Base-by-base conservation (phyloP, 2,888 invertebrate species). In the Epinotia demarniana region DNA sequence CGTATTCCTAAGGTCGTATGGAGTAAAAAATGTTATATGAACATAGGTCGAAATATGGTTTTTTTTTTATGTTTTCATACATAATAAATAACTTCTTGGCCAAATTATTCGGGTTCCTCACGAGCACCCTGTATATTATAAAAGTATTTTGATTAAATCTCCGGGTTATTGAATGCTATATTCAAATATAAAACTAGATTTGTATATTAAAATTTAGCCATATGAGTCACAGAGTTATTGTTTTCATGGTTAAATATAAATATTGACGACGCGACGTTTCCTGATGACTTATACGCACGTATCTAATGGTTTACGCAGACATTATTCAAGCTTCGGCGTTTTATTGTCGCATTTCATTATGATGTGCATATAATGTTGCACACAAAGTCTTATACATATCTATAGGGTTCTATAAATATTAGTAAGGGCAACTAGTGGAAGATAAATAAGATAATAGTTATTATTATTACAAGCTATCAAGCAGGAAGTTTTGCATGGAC, bases 401-500 rank as follows among this genome's bases (percentile, higher is more conserved):
- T 33, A 61, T n/a, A 61, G 60, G 33, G 16, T 33, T 33, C 61
- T n/a, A 33, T 33, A 53, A 53, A 53, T 53, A 49, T 18, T n/a
- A 67, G 3, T 18, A 55, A 19, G 33, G 12, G 19, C 46, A 53
- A 53, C 43, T 67, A 66, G 66, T 18, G 64, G 23, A 23, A 46
- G 23, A 67, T 75, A 61, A 58, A 66, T 70, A 33, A 53, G 11
- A 43, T 43, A 53, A 9, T 9, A 16, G 12, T 49, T 49, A 16
- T 16, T 6, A 66, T 72, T 75, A 72, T 67, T 43, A 57, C 27
- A 39, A 55, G 64, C 71, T 72, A 72, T 62, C 57, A 27, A 67
- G 71, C 72, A 67, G 75, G 75, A 75, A 75, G 27, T 33, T 6
- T 61, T 39, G 66, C 71, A 61, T 60, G 43, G 61, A 39, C 8